Conservation (phyloP, 2,797 vertebrate genomes). For the Cryptoprocta ferox region DNA sequence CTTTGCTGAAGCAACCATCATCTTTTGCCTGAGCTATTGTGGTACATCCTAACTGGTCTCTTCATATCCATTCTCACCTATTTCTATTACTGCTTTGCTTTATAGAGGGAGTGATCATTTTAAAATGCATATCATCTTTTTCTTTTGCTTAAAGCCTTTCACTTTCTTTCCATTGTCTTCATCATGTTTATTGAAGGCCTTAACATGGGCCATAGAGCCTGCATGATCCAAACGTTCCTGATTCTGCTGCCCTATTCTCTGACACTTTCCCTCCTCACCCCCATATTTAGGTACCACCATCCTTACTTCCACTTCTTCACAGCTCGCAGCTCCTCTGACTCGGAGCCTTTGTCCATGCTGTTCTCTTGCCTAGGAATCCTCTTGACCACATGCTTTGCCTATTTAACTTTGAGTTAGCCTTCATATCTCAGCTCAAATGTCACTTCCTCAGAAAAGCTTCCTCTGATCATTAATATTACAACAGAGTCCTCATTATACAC, state of each 20-base stretch:
- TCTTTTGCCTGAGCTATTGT: not conserved
- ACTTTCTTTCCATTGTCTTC: not conserved
- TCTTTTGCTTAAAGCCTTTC: not conserved
- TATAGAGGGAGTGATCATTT: not conserved
- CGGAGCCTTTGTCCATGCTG: not conserved
- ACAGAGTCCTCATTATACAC: not conserved
- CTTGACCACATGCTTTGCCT: not conserved
- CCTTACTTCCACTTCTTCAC: not conserved
- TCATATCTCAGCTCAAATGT: not conserved
- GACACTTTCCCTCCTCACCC: not conserved
- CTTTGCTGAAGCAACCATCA: not conserved
- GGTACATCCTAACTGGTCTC: not conserved
- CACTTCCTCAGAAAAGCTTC: not conserved
- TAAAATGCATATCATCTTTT: not conserved
- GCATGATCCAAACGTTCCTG: not conserved
- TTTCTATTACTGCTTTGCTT: not conserved
- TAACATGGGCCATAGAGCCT: not conserved
- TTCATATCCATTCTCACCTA: not conserved
- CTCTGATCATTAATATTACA: not conserved
- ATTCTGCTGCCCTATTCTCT: not conserved
- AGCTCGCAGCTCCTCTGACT: not conserved
- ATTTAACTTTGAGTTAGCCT: not conserved
- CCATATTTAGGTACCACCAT: not conserved
- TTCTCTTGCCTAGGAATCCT: not conserved
- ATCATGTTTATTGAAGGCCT: not conserved